These are phyloP conservation scores for Calypte anna DNA, from an alignment of 2,113 vertebrate genomes.

Conservation along the genomic window DNA sequence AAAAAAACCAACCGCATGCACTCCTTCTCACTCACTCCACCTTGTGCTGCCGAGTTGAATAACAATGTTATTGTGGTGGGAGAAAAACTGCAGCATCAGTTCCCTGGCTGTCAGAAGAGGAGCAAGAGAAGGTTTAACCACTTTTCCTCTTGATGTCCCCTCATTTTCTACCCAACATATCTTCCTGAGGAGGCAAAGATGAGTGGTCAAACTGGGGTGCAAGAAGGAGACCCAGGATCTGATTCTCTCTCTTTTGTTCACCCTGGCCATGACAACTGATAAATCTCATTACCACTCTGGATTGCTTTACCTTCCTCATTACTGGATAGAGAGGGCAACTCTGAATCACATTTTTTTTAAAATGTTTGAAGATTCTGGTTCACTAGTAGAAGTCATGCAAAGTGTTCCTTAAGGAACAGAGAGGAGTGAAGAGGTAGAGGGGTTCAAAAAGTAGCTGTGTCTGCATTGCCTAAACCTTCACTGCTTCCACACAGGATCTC, in stretches of 20 bases:
- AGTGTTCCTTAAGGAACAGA: neutral
- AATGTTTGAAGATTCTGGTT: neutral
- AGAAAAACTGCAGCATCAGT: neutral
- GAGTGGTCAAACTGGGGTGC: accelerated
- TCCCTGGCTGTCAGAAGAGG: neutral
- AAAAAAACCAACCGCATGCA: neutral
- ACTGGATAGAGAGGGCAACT: neutral
- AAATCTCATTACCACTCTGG: neutral
- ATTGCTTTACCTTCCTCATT: neutral
- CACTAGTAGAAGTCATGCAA: neutral
- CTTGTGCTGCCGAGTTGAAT: slow-evolving; percentile 58
- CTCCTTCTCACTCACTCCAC: slow-evolving; percentile 21
- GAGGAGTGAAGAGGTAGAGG: neutral
- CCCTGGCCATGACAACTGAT: neutral
- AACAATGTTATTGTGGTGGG: neutral
- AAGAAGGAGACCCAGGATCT: neutral
- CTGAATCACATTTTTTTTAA: neutral
- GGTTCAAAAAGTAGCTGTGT: neutral
- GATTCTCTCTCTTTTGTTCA: neutral
- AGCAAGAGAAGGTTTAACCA: neutral
- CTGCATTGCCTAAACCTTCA: neutral
- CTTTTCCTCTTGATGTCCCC: neutral
- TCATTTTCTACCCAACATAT: neutral
- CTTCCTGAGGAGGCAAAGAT: neutral
- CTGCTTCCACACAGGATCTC: neutral